Base-by-base conservation (phyloP, 2,797 vertebrate species). In the Xenops minutus region DNA sequence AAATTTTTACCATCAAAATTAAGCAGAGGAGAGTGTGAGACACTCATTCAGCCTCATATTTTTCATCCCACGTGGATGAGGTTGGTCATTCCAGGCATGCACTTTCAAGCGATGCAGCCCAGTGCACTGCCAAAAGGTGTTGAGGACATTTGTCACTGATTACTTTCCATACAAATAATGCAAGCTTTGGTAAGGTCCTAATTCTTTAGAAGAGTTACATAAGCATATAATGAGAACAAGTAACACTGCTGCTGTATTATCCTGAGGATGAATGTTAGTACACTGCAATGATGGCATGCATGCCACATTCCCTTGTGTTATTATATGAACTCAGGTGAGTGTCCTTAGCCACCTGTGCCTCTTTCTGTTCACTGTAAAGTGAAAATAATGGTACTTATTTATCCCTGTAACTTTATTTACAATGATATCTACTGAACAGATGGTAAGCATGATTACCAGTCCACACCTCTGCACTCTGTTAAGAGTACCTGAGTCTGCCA, bases 1-100 rank as follows among this genome's bases (percentile, higher is more conserved):
- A 23, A 75, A 64, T 44, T 89, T 94, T 87, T 62, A 32, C 29
- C 23, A 41, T 22, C 8, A 88, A 83, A 92, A 88, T 77, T 67
- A 88, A 63, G 61, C 49, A 85, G n/a, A 69, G 36, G 30, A 30
- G 59, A 52, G 39, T 16, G 26, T 0, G 1, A 85, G 14, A 44
- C 9, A 14, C 8, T 72, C 0, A 0, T 77, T 80, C 32, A 85
- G 49, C 71, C 77, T 93, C 77, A 1, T 20, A 41, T 43, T 82
- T 88, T 75, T 62, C 20, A 32, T 12, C 29, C 34, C 5, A 0
- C 36, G 30, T 41, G 6, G 6, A 16, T 15, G 44, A 0, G 1
- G 44, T 62, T 64, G 46, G 43, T 21, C 10, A 80, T 14, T 12
- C 24, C 61, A 46, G 62, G 26, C 37, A 59, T 2, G 22, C 12